A percentile compares a stretch with the other conserved stretches of the same genome.
Conservation (phyloP, 1,140 invertebrate species). For the Pantala flavescens region DNA sequence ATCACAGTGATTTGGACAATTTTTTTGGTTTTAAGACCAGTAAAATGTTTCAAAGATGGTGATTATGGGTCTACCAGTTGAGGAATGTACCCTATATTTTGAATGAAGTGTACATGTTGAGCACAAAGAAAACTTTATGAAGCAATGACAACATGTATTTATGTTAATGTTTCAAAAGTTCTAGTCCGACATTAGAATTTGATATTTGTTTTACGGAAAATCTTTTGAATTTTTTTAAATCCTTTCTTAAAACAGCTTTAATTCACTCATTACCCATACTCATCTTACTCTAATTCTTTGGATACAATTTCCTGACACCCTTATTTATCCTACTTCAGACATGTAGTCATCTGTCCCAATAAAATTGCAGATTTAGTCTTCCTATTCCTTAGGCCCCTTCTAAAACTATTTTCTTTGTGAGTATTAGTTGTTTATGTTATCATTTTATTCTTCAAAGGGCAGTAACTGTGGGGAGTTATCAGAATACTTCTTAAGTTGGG, state of each 20-base stretch:
- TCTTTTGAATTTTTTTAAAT: too few relatives aligned
- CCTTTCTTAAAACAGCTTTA: too few relatives aligned
- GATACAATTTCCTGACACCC: background rate
- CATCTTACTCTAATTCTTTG: background rate
- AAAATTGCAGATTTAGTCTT: too few relatives aligned
- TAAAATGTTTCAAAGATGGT: background rate
- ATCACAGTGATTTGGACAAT: constrained; percentile 12
- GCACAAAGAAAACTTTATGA: background rate
- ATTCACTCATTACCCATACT: background rate
- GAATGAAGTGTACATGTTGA: background rate
- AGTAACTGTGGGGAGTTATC: background rate
- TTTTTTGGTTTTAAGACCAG: background rate
- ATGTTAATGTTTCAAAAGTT: background rate
- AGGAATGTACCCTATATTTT: background rate
- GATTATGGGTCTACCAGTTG: background rate
- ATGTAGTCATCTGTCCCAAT: background rate
- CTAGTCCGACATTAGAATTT: background rate
- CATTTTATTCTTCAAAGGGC: too few relatives aligned
- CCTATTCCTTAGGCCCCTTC: too few relatives aligned
- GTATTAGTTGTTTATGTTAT: too few relatives aligned
- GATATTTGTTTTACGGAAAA: background rate
- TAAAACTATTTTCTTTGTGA: too few relatives aligned
- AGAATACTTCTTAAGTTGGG: background rate
- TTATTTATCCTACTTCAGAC: background rate
- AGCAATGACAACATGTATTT: background rate